Percentiles rank a stretch among this genome's conserved stretches.
Evolutionary conservation across 2,113 vertebrate genomes (phyloP).

Genomic region (Turnix velox): DNA sequence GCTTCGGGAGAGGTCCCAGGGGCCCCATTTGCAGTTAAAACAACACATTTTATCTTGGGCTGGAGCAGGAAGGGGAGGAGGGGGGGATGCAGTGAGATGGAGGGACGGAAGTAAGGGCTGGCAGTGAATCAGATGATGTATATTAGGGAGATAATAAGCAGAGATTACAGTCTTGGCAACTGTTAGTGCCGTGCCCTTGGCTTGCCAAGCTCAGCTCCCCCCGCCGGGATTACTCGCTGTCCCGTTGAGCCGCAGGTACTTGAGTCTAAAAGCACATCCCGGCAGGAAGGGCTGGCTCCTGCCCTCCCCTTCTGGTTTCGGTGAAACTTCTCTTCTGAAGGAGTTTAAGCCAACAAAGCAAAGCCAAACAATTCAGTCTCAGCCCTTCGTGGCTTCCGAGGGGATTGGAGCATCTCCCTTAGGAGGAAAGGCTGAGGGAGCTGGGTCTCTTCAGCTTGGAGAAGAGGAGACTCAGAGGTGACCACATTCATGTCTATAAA

Average conservation of each 20-base stretch:
- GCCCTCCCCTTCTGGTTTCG: background rate
- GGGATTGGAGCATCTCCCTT: no score
- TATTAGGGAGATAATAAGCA: conserved; percentile 37
- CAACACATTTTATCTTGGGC: conserved; percentile 39
- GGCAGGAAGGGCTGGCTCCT: background rate
- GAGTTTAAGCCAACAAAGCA: background rate
- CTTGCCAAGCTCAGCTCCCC: background rate
- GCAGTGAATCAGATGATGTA: background rate
- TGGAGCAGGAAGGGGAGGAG: conserved; percentile 13
- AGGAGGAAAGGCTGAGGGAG: no score
- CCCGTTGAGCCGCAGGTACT: background rate
- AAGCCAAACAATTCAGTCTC: background rate
- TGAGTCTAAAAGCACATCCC: background rate
- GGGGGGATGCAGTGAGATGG: background rate
- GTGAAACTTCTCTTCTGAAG: background rate
- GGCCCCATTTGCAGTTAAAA: conserved; percentile 24
- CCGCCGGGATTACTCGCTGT: background rate
- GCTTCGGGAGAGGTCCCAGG: background rate
- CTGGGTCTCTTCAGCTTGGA: no score
- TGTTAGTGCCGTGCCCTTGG: background rate
- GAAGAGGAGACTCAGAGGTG: no score
- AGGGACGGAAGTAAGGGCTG: conserved; percentile 28
- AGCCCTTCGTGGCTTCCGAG: background rate
- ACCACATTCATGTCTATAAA: no score
- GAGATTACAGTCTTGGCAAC: conserved; percentile 34